Base-by-base conservation (phyloP, 64 coral and sea anemone genomes). In the Dendrophyllia cribrosa region DNA sequence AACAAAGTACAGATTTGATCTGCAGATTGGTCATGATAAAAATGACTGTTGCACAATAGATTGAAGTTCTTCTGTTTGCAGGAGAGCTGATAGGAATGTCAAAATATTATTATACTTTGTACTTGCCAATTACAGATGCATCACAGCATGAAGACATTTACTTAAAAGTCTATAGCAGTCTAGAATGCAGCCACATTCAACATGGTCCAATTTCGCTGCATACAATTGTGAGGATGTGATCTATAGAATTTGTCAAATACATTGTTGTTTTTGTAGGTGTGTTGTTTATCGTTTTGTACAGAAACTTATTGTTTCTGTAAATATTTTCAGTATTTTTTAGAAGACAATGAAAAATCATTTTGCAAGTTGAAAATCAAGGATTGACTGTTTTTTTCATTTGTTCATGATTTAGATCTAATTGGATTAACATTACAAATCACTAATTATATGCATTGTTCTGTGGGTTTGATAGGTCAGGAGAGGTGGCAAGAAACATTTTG, bases 1-100 rank as follows among this genome's bases (percentile, higher is more conserved):
- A 84, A 84, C 80, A 84, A 20, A 58, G 76, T n/a, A 48, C 15
- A 76, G 14, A 53, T 43, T 80, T 80, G 77, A 45, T 25, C 1
- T 6, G 22, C 26, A 13, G 62, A 84, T 84, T 51, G 7, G 10
- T 43, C 59, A 66, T 45, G 10, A 22, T 84, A 51, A 48, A 67
- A 4, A 67, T 67, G 45, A 51, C 59, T 21, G n/a, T 50, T 22
- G 7, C 16, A 49, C n/a, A 68, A 51, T 21, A 66, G 43, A 68
- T 47, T 84, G 17, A 49, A 43, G 65, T 66, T 67, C 19, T 84
- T 60, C 62, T 65, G 80, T 84, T 67, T 50, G 62, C 61, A 84
- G 62, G 62, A 68, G 43, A 67, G 20, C 80, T 63, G 44, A 66
- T 17, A 34, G 62, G 80, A 84, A 84, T 84, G 80, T 68, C 58